Conservation (phyloP, 2,888 invertebrate genomes). For the Cephus spinipes region DNA sequence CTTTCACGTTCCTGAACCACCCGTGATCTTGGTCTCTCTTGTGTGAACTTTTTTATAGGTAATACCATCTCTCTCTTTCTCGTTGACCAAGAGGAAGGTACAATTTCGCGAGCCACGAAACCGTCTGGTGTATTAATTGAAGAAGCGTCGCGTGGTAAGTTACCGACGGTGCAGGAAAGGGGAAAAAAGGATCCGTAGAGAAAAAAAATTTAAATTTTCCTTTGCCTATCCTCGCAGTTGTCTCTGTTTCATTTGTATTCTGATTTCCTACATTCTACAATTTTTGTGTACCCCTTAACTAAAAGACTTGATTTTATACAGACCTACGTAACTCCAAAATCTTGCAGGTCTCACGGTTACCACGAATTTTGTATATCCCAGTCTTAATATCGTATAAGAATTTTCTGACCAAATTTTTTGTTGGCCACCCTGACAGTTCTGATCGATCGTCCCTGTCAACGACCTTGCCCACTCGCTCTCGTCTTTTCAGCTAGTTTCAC, state of each 20-base stretch:
- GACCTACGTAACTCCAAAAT: too few relatives aligned
- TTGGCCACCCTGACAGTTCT: not conserved
- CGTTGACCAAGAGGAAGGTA: not conserved
- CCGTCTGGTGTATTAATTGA: not conserved
- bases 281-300: not conserved
- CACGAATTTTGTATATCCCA: not conserved
- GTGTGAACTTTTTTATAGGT: not conserved
- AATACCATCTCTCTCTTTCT: not conserved
- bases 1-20: not conserved
- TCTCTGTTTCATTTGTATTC: not conserved
- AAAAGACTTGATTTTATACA: not conserved
- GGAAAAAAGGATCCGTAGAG: not conserved
- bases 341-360: not conserved
- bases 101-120: not conserved
- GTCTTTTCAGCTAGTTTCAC: not conserved
- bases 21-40: not conserved
- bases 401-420: not conserved
- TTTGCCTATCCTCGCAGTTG: not conserved
- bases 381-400: not conserved
- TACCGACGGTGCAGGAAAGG: too few relatives aligned
- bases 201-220: not conserved
- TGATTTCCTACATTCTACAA: not conserved
- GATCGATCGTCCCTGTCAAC: slow-evolving; percentile 1
- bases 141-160: not conserved
- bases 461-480: not conserved